A percentile compares a stretch with the other conserved stretches of the same genome.
phyloP scores from a whole-genome alignment of 2,113 vertebrate species.

The Arvicanthis niloticus region DNA sequence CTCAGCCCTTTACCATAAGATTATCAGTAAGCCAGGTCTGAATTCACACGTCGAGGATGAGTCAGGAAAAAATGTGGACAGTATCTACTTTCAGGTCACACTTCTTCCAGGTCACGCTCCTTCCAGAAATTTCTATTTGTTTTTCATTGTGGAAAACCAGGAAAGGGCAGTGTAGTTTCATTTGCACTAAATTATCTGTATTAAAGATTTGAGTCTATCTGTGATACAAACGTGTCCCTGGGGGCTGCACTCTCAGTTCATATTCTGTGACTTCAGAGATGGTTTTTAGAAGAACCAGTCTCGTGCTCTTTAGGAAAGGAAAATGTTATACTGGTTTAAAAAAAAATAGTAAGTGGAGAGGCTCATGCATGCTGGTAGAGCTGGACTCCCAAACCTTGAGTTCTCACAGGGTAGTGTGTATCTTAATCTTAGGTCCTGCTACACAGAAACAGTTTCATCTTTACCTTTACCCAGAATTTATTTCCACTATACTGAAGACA shows the following conservation, averaged over 20 bases:
- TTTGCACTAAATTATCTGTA: neutral
- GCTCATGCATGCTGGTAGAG: neutral
- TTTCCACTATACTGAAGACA: neutral
- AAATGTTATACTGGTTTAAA: neutral
- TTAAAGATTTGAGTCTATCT: neutral
- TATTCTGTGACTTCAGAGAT: neutral
- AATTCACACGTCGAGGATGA: neutral
- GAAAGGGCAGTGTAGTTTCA: neutral
- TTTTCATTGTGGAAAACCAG: neutral
- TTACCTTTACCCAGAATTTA: neutral
- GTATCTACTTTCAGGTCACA: neutral
- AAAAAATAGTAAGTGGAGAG: neutral
- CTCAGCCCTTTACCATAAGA: neutral
- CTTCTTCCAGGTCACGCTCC: neutral
- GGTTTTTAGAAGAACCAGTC: neutral
- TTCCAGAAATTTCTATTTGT: neutral
- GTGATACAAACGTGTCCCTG: neutral
- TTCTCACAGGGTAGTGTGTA: neutral
- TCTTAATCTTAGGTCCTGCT: neutral
- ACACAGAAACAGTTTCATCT: neutral
- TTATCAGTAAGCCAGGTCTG: neutral
- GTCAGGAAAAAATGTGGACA: neutral
- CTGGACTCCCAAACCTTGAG: neutral
- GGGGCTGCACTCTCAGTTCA: neutral
- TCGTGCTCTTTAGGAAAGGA: neutral